Conservation (phyloP, 1,140 invertebrate species). For the Cardiocondyla obscurior region DNA sequence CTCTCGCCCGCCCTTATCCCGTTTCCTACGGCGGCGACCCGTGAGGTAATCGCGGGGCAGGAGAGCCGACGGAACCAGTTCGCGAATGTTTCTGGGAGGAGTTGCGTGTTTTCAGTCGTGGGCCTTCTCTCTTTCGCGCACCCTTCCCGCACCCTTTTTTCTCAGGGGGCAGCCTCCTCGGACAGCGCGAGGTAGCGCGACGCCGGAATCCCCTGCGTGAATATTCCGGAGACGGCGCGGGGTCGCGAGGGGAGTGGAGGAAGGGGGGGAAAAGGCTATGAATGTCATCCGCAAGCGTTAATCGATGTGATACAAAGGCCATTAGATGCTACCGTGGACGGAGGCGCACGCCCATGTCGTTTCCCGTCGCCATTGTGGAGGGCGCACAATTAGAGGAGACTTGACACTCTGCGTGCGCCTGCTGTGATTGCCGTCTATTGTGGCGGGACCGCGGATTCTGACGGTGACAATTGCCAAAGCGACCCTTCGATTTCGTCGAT, state of each 20-base stretch:
- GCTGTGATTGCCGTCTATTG: slow-evolving; percentile 53
- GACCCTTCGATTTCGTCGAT: slow-evolving; percentile 54
- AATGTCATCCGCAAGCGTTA: slow-evolving; percentile 76
- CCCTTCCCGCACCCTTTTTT: slow-evolving; percentile 2
- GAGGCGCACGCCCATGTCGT: slow-evolving; percentile 71
- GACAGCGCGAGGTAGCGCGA: slow-evolving; percentile 24
- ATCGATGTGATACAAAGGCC: slow-evolving; percentile 75
- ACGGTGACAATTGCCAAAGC: slow-evolving; percentile 40
- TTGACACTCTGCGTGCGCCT: slow-evolving; percentile 54
- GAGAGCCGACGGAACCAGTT: slow-evolving; percentile 48
- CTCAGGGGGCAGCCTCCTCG: slow-evolving; percentile 30
- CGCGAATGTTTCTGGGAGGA: slow-evolving; percentile 51
- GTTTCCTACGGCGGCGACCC: slow-evolving; percentile 19
- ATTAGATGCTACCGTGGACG: slow-evolving; percentile 65
- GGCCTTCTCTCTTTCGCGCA: neutral
- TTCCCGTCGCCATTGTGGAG: slow-evolving; percentile 66
- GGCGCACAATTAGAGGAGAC: slow-evolving; percentile 69
- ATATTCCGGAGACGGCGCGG: slow-evolving; percentile 58
- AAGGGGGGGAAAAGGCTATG: slow-evolving; percentile 61
- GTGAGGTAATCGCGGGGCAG: slow-evolving; percentile 11
- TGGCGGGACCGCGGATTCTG: slow-evolving; percentile 23
- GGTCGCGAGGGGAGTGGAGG: neutral
- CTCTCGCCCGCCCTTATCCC: slow-evolving; percentile 28
- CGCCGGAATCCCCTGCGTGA: slow-evolving; percentile 45
- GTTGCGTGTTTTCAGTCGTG: slow-evolving; percentile 42